Base-by-base conservation (phyloP, 2,113 vertebrate genomes). In the Centropus unirufus region DNA sequence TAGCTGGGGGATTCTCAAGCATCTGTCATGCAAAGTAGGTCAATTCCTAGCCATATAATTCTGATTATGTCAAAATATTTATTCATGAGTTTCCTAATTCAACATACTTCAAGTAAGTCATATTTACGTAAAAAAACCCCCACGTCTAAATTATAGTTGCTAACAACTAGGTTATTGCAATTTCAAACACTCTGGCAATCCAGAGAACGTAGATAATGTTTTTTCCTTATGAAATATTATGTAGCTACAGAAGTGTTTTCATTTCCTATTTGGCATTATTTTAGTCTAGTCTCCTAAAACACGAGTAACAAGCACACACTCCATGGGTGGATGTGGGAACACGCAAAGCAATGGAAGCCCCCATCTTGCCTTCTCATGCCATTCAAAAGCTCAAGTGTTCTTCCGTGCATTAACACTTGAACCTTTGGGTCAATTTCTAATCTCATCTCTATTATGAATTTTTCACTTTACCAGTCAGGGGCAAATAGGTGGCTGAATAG, bases 21-120 rank as follows among this genome's bases (percentile, higher is more conserved):
- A 96, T 93, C 84, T 94, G 97, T 96, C 94, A 95, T 96, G 93
- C 84, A 97, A 98, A 98, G 96, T 97, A 97, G 97, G 97, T 98
- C 97, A 98, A 72, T 97, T 98, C 96, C 95, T 81, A 97, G 89
- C 95, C 96, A 94, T 96, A 96, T 94, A 95, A 97, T 97, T 98
- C 95, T 97, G 96, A 97, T 97, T 97, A 96, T 96, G 96, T 96
- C 96, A 97, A 97, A 96, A 96, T 96, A 97, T 97, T 98, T 98
- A 97, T 97, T 98, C 92, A 95, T 96, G 96, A 95, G 92, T 96
- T 96, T 97, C 94, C 64, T 93, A 97, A 97, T 96, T 97, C 96
- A 97, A 90, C 74, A 81, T 81, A 97, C 92, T 97, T 97, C 87
- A 97, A 97, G 81, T 92, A 95, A 97, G 77, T 95, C 64, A 16